Conservation (phyloP, 2,113 vertebrate genomes). For the Osmerus mordax region DNA sequence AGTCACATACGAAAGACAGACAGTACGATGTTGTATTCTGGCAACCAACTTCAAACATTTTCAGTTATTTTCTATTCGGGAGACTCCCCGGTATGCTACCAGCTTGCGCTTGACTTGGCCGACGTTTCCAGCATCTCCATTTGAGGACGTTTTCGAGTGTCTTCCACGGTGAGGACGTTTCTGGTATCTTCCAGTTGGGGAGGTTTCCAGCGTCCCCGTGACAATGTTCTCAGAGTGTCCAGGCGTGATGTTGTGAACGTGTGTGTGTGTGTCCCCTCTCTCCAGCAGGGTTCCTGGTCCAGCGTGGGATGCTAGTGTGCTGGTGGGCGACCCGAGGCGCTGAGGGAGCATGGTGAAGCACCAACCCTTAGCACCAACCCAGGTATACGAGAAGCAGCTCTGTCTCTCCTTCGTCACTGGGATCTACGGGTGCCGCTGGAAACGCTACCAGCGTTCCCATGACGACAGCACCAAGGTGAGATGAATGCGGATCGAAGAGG, state of each 20-base stretch:
- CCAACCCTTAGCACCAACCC: constrained; percentile 79
- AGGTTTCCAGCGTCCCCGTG: too few species aligned
- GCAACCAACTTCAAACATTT: too few species aligned
- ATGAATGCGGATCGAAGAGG: constrained; percentile 5
- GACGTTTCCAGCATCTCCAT: too few species aligned
- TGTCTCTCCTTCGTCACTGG: constrained; percentile 95
- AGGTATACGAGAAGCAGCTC: constrained; percentile 97
- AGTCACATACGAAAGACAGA: too few species aligned
- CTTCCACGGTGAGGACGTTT: too few species aligned
- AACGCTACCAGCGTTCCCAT: constrained; percentile 97
- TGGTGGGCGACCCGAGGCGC: constrained; percentile 59
- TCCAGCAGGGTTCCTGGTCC: constrained; percentile 66
- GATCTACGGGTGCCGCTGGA: constrained; percentile 98
- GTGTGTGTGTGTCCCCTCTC: background rate
- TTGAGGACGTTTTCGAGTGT: too few species aligned
- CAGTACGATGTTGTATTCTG: too few species aligned
- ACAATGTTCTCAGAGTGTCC: too few species aligned
- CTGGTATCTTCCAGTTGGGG: too few species aligned
- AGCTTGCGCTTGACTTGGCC: too few species aligned
- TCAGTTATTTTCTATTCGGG: too few species aligned
- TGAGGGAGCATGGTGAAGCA: constrained; percentile 97
- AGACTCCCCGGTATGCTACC: too few species aligned
- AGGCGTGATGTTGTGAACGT: background rate
- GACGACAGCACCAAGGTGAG: constrained; percentile 92
- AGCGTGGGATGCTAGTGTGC: constrained; percentile 80